phyloP scores from a whole-genome alignment of 1,140 invertebrate species.

The Sycophila sp. region DNA sequence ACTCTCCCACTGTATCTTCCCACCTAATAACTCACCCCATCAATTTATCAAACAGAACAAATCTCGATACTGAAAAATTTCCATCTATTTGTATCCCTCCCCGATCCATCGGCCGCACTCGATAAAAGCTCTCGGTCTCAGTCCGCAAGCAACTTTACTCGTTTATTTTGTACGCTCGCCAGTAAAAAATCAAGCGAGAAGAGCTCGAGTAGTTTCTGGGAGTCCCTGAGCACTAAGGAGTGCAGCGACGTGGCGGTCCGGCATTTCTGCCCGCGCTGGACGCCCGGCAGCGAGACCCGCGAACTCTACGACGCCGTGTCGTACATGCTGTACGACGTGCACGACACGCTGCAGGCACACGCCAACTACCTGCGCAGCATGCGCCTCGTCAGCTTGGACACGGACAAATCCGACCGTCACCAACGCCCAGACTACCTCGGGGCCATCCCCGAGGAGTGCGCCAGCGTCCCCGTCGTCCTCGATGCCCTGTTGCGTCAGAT shows the following conservation, averaged over 20 bases:
- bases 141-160: too few relatives aligned
- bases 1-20: too few relatives aligned
- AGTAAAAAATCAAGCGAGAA: too few relatives aligned
- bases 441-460: conserved; percentile 60
- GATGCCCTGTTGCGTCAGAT: conserved; percentile 62
- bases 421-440: conserved; percentile 52
- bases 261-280: background rate
- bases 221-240: background rate
- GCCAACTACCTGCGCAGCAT: conserved; percentile 64
- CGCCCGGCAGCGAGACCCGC: conserved; percentile 20
- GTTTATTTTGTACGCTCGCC: too few relatives aligned
- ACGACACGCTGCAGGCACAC: conserved; percentile 65
- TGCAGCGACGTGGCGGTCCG: background rate
- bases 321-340: conserved; percentile 66
- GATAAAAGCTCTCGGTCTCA: too few relatives aligned
- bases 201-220: background rate
- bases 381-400: too few relatives aligned
- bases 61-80: too few relatives aligned
- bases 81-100: too few relatives aligned
- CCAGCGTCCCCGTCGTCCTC: conserved; percentile 61
- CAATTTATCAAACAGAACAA: too few relatives aligned
- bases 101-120: too few relatives aligned
- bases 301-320: conserved; percentile 67
- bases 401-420: too few relatives aligned
- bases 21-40: too few relatives aligned